These are phyloP conservation scores for Rhagium mordax DNA, from an alignment of 2,888 invertebrate genomes.

Conservation along the genomic window DNA sequence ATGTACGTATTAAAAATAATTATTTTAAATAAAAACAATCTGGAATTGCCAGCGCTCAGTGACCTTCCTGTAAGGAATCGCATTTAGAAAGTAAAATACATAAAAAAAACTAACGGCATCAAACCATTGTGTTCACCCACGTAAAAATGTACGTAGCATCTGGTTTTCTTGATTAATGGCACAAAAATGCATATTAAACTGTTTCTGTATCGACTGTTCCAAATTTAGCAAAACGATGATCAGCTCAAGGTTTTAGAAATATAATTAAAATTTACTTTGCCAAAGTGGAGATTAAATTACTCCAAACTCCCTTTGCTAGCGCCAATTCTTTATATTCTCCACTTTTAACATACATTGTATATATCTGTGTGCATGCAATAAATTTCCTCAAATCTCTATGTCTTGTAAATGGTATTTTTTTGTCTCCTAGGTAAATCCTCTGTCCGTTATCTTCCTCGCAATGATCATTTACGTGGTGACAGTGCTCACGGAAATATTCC, in stretches of 20 bases:
- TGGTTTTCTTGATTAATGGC: not conserved
- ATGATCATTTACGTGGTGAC: constrained; percentile 66
- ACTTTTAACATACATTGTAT: not conserved
- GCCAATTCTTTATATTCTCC: too few species aligned
- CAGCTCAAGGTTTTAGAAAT: not conserved
- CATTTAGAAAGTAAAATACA: not conserved
- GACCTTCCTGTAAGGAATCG: not conserved
- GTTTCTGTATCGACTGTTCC: not conserved
- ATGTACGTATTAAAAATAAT: too few species aligned
- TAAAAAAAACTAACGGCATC: too few species aligned
- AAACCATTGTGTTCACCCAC: too few species aligned
- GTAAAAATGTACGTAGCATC: not conserved
- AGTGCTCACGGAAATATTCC: constrained; percentile 69
- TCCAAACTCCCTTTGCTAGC: too few species aligned
- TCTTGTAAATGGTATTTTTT: not conserved
- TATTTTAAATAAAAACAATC: too few species aligned
- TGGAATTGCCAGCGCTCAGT: too few species aligned
- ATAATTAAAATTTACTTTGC: too few species aligned
- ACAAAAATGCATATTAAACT: not conserved
- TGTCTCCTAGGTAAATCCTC: constrained; percentile 52
- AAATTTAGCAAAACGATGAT: not conserved
- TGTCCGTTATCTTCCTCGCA: constrained; percentile 67
- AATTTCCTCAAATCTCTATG: not conserved
- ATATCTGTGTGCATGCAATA: not conserved
- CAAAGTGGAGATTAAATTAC: too few species aligned